Evolutionary conservation across 2,113 vertebrate genomes (phyloP).

Genomic region (Cervus canadensis): DNA sequence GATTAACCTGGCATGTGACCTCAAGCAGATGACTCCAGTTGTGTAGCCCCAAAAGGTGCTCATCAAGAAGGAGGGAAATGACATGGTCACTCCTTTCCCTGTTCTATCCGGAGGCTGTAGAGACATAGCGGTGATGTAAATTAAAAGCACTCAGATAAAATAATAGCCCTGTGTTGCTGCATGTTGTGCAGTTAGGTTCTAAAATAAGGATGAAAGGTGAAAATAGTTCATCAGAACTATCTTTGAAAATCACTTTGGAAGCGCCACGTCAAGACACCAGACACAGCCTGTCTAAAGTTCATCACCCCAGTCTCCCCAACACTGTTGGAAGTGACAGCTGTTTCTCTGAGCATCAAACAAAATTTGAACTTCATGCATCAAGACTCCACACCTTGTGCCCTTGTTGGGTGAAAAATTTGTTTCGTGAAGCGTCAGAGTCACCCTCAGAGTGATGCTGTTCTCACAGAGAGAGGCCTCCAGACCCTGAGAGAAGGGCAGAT

Average conservation of each 20-base stretch:
- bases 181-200: not conserved
- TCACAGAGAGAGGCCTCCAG: not conserved
- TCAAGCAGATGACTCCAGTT: not conserved
- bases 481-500: not conserved
- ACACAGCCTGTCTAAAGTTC: not conserved
- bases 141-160: not conserved
- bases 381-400: too few species aligned
- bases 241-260: not conserved
- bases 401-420: not conserved
- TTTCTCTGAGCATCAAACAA: not conserved
- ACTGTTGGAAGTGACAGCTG: not conserved
- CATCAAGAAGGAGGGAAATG: not conserved
- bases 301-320: not conserved
- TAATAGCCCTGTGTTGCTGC: not conserved
- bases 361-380: not conserved
- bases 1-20: not conserved
- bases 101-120: not conserved
- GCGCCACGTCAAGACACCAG: accelerated
- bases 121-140: not conserved
- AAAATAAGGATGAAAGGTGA: not conserved
- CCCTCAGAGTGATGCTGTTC: not conserved
- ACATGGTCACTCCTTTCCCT: not conserved
- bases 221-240: not conserved
- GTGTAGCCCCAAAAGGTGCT: not conserved
- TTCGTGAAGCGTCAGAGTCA: not conserved